Conservation (phyloP, 2,888 invertebrate genomes). For the Athalia cordata region DNA sequence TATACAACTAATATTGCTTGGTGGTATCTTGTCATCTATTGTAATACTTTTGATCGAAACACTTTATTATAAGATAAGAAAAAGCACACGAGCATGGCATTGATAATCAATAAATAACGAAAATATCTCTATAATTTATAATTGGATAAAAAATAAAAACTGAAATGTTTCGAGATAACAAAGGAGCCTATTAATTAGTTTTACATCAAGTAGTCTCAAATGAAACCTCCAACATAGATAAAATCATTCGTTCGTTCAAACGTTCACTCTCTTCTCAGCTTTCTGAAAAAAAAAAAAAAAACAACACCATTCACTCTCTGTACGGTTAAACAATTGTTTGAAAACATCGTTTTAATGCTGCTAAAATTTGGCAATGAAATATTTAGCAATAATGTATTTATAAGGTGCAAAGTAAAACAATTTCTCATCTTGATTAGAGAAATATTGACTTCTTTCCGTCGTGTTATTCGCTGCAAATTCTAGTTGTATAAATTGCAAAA, state of each 20-base stretch:
- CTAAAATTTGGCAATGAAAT: not conserved
- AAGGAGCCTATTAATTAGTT: constrained; percentile 40
- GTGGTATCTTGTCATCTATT: constrained; percentile 8
- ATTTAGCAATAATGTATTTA: not conserved
- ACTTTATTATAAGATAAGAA: constrained; percentile 11
- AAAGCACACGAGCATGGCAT: not conserved
- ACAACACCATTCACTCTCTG: constrained; percentile 15
- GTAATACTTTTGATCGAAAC: constrained; percentile 14
- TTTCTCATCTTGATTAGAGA: not conserved
- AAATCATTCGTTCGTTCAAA: not conserved
- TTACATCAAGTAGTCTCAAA: constrained; percentile 1
- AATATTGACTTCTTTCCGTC: too few species aligned
- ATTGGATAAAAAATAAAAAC: not conserved
- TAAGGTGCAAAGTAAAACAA: not conserved
- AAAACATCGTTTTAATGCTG: constrained; percentile 20
- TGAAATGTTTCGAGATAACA: not conserved
- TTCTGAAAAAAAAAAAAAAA: constrained; percentile 55
- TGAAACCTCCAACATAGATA: constrained; percentile 13
- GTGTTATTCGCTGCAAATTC: too few species aligned
- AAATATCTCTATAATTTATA: not conserved
- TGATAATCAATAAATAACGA: not conserved
- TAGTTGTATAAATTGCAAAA: too few species aligned
- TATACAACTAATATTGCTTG: constrained; percentile 1
- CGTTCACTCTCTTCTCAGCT: constrained; percentile 56
- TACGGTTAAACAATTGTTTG: constrained; percentile 9